Evolutionary conservation across 2,888 invertebrate genomes (phyloP), one percentile per base, ranked within the genome.

Genomic region (Stegophylla sp.): DNA sequence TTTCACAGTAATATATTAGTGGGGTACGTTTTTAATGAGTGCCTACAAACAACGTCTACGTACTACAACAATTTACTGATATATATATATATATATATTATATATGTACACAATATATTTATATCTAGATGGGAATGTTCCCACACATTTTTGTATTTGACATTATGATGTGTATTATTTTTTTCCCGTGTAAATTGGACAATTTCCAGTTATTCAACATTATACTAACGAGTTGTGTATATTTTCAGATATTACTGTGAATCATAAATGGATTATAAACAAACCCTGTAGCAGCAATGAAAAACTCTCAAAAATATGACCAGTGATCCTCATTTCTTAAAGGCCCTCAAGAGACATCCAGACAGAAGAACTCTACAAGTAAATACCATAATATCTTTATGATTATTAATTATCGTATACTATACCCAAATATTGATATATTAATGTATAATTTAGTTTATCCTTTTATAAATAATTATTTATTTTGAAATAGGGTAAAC

Each of bases 291-390:
- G 67, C 61, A 61, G 69, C 69, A 41, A 79, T 79, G 79, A 79
- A 41, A 79, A 41, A 79, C 61, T 15, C 61, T 61, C 71, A 71
- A 41, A 79, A 83, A 83, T 83, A 88, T 88, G 88, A 88, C 88
- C 86, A 88, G 88, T 85, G 88, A 89, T 85, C 87, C 88, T 82
- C 88, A 88, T 84, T 89, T 89, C 84, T 87, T 89, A 83, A 87
- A 88, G 85, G 88, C 89, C 84, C 87, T 89, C 82, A 88, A 88
- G 86, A 88, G 88, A 84, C 88, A 89, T 84, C 89, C 89, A 72
- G 88, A 89, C 84, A 86, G 88, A 84, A 86, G 89, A 82, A 88
- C 88, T 83, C 86, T 88, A 83, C 88, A 89, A 86, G 89, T 89
- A 84, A 86, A 86, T 72, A 26, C 17, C 15, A 23, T 66, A 23